A percentile compares a stretch with the other conserved stretches of the same genome.
Conservation (phyloP, 2,888 invertebrate species). For the Leistus spinibarbis region DNA sequence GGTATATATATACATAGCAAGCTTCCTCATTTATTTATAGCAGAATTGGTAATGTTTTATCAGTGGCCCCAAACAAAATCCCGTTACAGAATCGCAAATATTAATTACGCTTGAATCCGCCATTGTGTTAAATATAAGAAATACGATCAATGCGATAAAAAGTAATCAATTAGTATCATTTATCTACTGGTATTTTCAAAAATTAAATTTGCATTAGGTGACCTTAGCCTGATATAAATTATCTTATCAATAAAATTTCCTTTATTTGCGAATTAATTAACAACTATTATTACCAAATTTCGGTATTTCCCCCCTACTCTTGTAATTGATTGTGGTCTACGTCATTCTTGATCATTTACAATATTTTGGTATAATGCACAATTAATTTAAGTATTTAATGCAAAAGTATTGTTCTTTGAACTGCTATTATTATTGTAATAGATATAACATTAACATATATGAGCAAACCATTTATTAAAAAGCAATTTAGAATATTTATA, state of each 20-base stretch:
- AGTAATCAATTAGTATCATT: neutral
- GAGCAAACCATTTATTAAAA: neutral
- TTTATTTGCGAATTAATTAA: neutral
- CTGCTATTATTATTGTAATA: conserved; percentile 1
- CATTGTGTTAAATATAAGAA: neutral
- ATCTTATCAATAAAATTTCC: neutral
- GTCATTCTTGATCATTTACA: neutral
- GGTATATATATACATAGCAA: too few relatives aligned
- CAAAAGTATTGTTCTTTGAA: neutral
- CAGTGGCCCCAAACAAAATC: too few relatives aligned
- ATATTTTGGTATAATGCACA: neutral
- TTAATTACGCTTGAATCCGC: too few relatives aligned
- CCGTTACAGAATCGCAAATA: too few relatives aligned
- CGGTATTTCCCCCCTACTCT: neutral
- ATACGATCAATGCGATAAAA: neutral
- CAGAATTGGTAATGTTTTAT: too few relatives aligned
- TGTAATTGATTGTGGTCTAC: neutral
- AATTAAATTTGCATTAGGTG: neutral
- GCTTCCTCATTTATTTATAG: too few relatives aligned
- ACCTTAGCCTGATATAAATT: neutral
- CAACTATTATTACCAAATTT: neutral
- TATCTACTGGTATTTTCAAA: neutral
- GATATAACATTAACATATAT: neutral
- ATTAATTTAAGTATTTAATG: neutral
- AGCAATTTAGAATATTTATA: neutral